A percentile compares a stretch with the other conserved stretches of the same genome.
Evolutionary conservation across 1,140 invertebrate genomes (phyloP).

Genomic region (Maconellicoccus hirsutus): DNA sequence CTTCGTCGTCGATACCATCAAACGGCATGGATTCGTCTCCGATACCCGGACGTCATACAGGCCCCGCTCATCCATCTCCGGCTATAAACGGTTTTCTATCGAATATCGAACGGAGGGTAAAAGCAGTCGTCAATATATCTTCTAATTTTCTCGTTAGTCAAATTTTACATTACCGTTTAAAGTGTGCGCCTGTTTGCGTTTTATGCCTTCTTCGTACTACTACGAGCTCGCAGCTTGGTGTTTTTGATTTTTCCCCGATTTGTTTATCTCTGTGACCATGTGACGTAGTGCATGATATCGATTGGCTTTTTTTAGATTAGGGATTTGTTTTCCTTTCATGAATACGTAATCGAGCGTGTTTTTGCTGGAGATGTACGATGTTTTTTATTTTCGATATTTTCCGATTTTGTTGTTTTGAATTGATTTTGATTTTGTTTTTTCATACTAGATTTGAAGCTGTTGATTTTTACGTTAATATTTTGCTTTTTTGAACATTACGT

Average conservation of each 20-base stretch:
- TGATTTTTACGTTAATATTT: too few species aligned
- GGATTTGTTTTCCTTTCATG: too few species aligned
- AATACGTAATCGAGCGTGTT: too few species aligned
- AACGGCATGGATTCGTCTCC: background rate
- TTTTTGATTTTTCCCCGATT: background rate
- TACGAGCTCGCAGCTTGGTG: background rate
- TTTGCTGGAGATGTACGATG: too few species aligned
- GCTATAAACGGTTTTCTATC: conserved; percentile 12
- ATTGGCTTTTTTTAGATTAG: too few species aligned
- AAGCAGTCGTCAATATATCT: conserved; percentile 21
- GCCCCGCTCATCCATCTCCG: background rate
- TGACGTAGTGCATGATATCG: too few species aligned
- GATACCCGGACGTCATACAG: background rate
- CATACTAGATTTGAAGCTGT: too few species aligned
- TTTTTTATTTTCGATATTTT: too few species aligned
- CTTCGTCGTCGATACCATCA: background rate
- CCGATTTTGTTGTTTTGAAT: too few species aligned
- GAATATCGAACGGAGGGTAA: conserved; percentile 17
- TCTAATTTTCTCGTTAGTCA: conserved; percentile 6
- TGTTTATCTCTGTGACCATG: too few species aligned
- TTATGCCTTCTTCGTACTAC: background rate
- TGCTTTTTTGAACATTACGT: too few species aligned
- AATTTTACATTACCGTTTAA: background rate
- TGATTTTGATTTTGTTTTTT: too few species aligned
- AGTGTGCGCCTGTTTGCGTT: background rate